Evolutionary conservation across 2,888 invertebrate genomes (phyloP).

Genomic region (Drosophila aldrichi): DNA sequence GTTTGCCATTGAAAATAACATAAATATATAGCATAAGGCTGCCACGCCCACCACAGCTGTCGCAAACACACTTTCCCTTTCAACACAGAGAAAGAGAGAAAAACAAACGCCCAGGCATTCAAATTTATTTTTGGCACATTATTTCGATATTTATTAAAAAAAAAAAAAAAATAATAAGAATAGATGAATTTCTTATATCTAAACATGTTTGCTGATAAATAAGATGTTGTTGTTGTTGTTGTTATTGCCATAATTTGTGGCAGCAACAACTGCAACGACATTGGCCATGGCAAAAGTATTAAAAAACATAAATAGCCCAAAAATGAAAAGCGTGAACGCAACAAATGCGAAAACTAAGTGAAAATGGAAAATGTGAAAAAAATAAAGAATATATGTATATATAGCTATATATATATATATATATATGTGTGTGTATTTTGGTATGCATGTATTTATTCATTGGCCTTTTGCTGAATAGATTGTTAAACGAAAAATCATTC

Average conservation of each 20-base stretch:
- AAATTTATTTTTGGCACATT: constrained; percentile 70
- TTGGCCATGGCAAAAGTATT: constrained; percentile 52
- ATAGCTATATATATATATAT: neutral
- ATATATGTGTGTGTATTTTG: constrained; percentile 6
- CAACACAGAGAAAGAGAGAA: constrained; percentile 16
- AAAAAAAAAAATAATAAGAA: constrained; percentile 34
- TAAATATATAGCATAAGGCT: constrained; percentile 7
- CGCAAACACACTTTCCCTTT: constrained; percentile 68
- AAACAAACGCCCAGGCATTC: constrained; percentile 48
- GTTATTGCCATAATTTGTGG: constrained; percentile 41
- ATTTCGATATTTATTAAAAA: constrained; percentile 39
- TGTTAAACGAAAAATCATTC: constrained; percentile 46
- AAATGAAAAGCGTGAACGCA: constrained; percentile 24
- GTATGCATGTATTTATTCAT: constrained; percentile 11
- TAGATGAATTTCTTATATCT: constrained; percentile 28
- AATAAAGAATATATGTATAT: constrained; percentile 1
- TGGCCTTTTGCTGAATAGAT: constrained; percentile 19
- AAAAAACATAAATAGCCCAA: constrained; percentile 50
- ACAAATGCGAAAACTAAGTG: constrained; percentile 39
- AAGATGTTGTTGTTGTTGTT: neutral
- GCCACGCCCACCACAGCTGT: constrained; percentile 8
- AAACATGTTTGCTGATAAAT: constrained; percentile 13
- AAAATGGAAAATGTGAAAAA: constrained; percentile 21
- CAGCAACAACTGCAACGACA: constrained; percentile 58
- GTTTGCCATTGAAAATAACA: constrained; percentile 29